Evolutionary conservation across 2,888 invertebrate genomes (phyloP).

Genomic region (Ischnus inquisitorius): DNA sequence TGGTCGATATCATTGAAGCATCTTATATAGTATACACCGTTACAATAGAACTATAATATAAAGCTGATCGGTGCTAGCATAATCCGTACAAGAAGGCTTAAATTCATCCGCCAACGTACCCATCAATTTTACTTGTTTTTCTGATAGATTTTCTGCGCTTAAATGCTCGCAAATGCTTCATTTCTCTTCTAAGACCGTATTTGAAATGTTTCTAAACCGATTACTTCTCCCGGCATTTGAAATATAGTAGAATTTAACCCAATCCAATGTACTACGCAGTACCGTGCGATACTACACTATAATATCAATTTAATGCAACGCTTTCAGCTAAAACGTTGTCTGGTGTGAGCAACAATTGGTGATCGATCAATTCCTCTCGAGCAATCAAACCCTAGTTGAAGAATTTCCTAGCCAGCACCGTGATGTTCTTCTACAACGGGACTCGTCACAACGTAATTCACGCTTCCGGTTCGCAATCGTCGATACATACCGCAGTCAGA

Average conservation of each 20-base stretch:
- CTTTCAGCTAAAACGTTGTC: constrained; percentile 3
- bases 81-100: not conserved
- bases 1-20: not conserved
- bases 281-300: not conserved
- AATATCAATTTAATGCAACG: not conserved
- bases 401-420: constrained; percentile 16
- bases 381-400: constrained; percentile 1
- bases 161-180: no score
- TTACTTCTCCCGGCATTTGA: not conserved
- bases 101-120: not conserved
- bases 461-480: constrained; percentile 30
- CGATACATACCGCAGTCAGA: constrained; percentile 16
- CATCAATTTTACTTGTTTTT: not conserved
- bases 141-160: not conserved
- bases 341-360: constrained; percentile 28
- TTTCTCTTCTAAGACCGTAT: not conserved
- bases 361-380: not conserved
- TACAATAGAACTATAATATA: not conserved
- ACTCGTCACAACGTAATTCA: constrained; percentile 13
- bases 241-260: not conserved
- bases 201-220: not conserved
- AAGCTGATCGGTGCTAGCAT: not conserved
- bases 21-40: not conserved
- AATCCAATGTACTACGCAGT: not conserved
- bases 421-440: constrained; percentile 25